A percentile compares a stretch with the other conserved stretches of the same genome.
Evolutionary conservation across 1,140 invertebrate genomes (phyloP).

Genomic region (Hydropsyche tenuis): DNA sequence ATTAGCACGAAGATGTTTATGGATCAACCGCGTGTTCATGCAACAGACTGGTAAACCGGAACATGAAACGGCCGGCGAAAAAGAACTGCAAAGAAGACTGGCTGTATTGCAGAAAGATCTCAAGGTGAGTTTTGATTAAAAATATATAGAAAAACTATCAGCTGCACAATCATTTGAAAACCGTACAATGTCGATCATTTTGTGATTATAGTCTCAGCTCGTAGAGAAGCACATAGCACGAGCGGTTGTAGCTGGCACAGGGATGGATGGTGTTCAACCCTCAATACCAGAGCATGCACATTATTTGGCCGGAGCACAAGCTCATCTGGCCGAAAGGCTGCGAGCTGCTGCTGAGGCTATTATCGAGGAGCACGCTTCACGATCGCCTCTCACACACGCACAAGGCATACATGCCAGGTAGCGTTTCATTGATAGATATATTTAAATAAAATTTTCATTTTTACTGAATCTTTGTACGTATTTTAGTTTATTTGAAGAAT

Average conservation of each 20-base stretch:
- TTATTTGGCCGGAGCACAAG: constrained; percentile 55
- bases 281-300: constrained; percentile 47
- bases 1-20: constrained; percentile 75
- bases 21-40: constrained; percentile 66
- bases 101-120: constrained; percentile 74
- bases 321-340: constrained; percentile 56
- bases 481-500: constrained; percentile 70
- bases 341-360: constrained; percentile 57
- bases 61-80: constrained; percentile 58
- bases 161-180: background rate
- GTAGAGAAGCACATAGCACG: constrained; percentile 61
- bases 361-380: constrained; percentile 53
- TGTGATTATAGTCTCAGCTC: constrained; percentile 54
- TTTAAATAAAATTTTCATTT: background rate
- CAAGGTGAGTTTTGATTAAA: constrained; percentile 66
- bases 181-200: background rate
- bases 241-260: constrained; percentile 53
- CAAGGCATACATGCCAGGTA: constrained; percentile 58
- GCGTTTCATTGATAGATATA: constrained; percentile 62
- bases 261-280: constrained; percentile 53
- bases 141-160: background rate
- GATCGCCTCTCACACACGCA: constrained; percentile 52
- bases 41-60: constrained; percentile 46
- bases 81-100: constrained; percentile 71
- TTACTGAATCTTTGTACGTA: constrained; percentile 3